Evolutionary conservation across 2,113 vertebrate genomes (phyloP).

Genomic region (Mobula birostris): DNA sequence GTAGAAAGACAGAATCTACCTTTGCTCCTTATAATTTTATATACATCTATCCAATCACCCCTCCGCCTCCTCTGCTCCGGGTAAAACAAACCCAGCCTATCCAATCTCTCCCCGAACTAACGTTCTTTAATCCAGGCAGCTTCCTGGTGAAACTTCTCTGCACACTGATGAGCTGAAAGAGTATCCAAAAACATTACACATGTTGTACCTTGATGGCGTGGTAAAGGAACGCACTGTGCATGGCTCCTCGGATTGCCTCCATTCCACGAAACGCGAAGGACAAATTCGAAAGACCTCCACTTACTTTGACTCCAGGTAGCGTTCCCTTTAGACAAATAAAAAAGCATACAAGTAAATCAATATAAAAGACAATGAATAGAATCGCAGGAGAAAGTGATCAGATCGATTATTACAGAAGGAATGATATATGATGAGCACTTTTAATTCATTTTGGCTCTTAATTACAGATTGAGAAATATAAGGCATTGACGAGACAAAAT

Average conservation of each 20-base stretch:
- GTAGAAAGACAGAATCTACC: too few species aligned
- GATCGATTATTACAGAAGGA: not conserved
- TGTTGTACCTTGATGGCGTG: slow-evolving; percentile 74
- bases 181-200: not conserved
- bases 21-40: too few species aligned
- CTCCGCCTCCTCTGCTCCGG: too few species aligned
- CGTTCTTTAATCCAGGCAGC: too few species aligned
- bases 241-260: slow-evolving; percentile 90
- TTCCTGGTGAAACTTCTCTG: too few species aligned
- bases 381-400: not conserved
- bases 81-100: too few species aligned
- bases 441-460: too few species aligned
- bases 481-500: not conserved
- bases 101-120: too few species aligned
- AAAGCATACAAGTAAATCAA: not conserved
- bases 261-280: slow-evolving; percentile 97
- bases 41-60: too few species aligned
- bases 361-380: not conserved
- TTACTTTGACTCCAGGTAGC: slow-evolving; percentile 76
- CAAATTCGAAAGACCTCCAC: slow-evolving; percentile 92
- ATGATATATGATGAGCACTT: not conserved
- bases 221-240: slow-evolving; percentile 91
- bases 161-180: not conserved
- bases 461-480: not conserved
- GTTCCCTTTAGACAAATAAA: slow-evolving; percentile 60